A percentile compares a stretch with the other conserved stretches of the same genome.
Conservation (phyloP, 2,113 vertebrate genomes). For the Tilapia sparmanii region DNA sequence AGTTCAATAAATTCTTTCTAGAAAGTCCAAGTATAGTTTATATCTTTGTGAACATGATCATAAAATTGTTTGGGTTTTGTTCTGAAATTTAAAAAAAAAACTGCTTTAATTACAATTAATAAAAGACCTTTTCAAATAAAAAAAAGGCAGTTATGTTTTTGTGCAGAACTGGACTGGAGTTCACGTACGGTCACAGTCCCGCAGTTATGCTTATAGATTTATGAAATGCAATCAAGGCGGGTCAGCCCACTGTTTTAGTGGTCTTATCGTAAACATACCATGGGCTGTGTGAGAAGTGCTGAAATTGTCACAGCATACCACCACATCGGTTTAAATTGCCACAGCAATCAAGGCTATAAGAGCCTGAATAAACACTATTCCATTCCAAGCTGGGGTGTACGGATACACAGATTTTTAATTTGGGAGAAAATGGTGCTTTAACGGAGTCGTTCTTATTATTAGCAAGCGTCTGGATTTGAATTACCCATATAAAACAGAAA, state of each 20-base stretch:
- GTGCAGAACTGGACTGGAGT: neutral
- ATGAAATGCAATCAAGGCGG: neutral
- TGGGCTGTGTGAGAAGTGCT: neutral
- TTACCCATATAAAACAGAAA: neutral
- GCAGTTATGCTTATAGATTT: neutral
- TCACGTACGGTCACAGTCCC: neutral
- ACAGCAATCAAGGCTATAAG: neutral
- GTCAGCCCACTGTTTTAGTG: fast-evolving
- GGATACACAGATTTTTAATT: neutral
- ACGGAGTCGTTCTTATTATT: neutral
- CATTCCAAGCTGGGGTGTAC: neutral
- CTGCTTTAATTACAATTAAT: neutral
- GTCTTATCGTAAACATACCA: neutral
- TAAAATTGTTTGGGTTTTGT: neutral
- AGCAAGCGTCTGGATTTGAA: neutral
- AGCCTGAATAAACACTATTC: neutral
- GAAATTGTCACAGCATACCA: neutral
- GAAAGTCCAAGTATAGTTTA: neutral
- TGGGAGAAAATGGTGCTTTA: neutral
- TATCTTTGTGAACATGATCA: neutral
- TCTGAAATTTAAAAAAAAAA: fast-evolving
- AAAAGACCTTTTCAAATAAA: neutral
- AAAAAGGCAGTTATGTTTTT: neutral
- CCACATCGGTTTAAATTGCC: neutral
- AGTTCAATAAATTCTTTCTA: neutral